Base-by-base conservation (phyloP, 2,113 vertebrate species). In the Paraplagusia blochii region DNA sequence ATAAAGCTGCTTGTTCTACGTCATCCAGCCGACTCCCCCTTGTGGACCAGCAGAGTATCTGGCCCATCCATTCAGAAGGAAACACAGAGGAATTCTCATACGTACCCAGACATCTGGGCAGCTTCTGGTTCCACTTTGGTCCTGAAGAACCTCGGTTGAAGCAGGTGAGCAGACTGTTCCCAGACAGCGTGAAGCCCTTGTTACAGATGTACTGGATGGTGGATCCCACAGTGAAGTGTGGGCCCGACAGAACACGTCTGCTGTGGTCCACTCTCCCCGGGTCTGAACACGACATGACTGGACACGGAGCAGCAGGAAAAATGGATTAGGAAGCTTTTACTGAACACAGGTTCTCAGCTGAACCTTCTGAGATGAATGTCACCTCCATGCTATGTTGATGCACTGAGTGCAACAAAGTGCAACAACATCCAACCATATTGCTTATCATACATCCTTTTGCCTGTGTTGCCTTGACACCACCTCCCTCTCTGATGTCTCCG, bases 121-220 rank as follows among this genome's bases (percentile, higher is more conserved):
- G 87, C 17, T 91, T 93, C 77, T 95, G 92, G 0, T 91, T 98
- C 96, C 96, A 98, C 66, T 93, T 94, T 46, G 96, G 96, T 18
- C 90, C 94, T 0, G 91, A 89, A 0, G 92, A 89, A 0, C 93
- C 92, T 0, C 93, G 92, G 61, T 91, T 92, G 1, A 94, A 93
- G 84, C 96, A 98, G 71, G 91, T 93, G 48, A 98, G 90, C 13
- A 94, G 89, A 35, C 90, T 90, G 2, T 92, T 88, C 0, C 95
- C 96, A 0, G 92, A 92, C 79, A 98, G 83, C 40, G 83, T 50
- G 14, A 93, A 96, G 63, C 95, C 95, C 58, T 94, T 94, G 84
- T 94, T 90, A 0, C 96, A 98, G 71, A 96, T 66, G 18, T 94
- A 98, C 80, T 94, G 95, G 65, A 98, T 91, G 0, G 94, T 95